Conservation (phyloP, 2,113 vertebrate genomes). For the Haemorhous mexicanus region DNA sequence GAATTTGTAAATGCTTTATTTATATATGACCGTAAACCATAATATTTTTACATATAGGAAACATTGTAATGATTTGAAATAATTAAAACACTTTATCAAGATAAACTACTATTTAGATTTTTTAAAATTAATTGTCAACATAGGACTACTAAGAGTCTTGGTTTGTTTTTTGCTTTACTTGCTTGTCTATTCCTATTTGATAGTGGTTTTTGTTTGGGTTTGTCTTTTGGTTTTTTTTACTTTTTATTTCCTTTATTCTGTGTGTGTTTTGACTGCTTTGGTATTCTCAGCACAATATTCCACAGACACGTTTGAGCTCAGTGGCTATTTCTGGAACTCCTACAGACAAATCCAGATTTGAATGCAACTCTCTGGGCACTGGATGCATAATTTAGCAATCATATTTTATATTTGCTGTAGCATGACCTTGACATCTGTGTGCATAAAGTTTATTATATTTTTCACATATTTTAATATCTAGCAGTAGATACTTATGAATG, state of each 20-base stretch:
- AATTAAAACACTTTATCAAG: neutral
- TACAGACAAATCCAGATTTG: neutral
- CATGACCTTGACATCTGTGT: neutral
- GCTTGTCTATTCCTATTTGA: accelerated
- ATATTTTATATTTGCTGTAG: neutral
- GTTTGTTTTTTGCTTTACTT: accelerated
- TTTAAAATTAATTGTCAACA: neutral
- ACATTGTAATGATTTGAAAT: neutral
- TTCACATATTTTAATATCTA: neutral
- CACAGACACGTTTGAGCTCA: neutral
- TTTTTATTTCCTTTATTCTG: neutral
- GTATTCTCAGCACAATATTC: neutral
- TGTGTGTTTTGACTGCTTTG: neutral
- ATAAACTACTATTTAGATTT: neutral
- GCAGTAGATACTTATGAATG: neutral
- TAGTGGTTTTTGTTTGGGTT: accelerated
- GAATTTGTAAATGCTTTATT: neutral
- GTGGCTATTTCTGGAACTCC: neutral
- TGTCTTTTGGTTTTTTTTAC: neutral
- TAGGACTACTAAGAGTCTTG: neutral
- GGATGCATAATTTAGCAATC: slow-evolving; percentile 4
- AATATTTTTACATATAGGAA: neutral
- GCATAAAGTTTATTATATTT: neutral
- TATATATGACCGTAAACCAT: neutral
- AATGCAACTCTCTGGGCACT: neutral